These are phyloP conservation scores for Anthophora plumipes DNA, from an alignment of 2,888 invertebrate genomes.

Conservation along the genomic window DNA sequence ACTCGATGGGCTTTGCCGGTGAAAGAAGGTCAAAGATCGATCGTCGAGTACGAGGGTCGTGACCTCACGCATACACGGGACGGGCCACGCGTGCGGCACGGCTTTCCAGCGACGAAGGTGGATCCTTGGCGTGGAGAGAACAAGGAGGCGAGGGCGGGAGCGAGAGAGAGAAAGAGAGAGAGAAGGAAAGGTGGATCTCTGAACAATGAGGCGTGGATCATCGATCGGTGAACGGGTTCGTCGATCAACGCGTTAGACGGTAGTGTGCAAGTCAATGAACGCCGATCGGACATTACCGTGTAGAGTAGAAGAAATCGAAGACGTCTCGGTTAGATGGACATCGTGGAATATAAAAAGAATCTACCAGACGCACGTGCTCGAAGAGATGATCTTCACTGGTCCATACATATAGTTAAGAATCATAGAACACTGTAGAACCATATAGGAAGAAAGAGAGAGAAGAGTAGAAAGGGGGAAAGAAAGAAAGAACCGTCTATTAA, in stretches of 20 bases:
- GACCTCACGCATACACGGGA: conserved; percentile 70
- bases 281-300: conserved; percentile 42
- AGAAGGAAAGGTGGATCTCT: not conserved
- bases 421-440: not conserved
- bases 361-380: conserved; percentile 5
- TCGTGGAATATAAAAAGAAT: conserved; percentile 1
- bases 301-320: conserved; percentile 62
- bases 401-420: not conserved
- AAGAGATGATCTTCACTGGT: not conserved
- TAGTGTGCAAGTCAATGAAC: conserved; percentile 58
- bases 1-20: conserved; percentile 72
- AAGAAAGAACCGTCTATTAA: not conserved
- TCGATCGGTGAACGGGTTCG: not conserved
- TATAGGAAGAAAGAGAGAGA: conserved; percentile 15
- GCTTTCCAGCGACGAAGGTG: conserved; percentile 34
- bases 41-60: conserved; percentile 75
- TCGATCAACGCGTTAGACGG: conserved; percentile 51
- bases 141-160: conserved; percentile 1
- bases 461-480: conserved; percentile 23
- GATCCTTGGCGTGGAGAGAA: conserved; percentile 18
- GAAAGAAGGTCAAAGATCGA: conserved; percentile 79
- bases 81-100: conserved; percentile 66
- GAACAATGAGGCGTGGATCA: not conserved
- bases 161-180: not conserved
- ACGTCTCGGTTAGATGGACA: conserved; percentile 4